Evolutionary conservation across 2,797 vertebrate species (phyloP).

Genomic region (Vireo griseus): DNA sequence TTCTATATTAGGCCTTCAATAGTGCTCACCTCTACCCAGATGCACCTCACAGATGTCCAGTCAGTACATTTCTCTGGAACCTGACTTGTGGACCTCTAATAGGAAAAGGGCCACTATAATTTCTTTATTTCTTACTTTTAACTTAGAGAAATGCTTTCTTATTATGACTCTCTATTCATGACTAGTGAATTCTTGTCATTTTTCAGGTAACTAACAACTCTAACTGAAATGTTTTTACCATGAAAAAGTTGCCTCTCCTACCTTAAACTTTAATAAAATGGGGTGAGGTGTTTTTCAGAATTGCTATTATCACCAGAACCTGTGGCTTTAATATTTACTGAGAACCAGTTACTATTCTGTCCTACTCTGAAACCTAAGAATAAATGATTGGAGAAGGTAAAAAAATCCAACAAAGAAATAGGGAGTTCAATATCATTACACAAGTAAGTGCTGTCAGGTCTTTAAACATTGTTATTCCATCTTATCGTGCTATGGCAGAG

Average conservation of each 20-base stretch:
- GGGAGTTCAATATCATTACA: fast-evolving
- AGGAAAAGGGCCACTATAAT: background rate
- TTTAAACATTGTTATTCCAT: background rate
- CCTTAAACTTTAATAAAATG: background rate
- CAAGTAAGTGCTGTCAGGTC: background rate
- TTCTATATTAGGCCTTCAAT: too few species aligned
- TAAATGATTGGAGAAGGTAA: background rate
- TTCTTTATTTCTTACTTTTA: background rate
- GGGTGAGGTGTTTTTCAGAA: fast-evolving
- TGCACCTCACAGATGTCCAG: background rate
- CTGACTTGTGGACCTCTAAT: background rate
- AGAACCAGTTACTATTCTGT: background rate
- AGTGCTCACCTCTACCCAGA: background rate
- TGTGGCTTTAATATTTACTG: background rate
- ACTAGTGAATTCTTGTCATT: background rate
- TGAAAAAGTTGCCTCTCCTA: background rate
- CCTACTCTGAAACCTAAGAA: background rate
- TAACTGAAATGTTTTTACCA: background rate
- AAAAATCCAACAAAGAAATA: background rate
- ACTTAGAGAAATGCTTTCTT: background rate
- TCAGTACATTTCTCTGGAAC: background rate
- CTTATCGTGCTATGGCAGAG: background rate
- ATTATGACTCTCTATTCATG: background rate
- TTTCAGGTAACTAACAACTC: background rate
- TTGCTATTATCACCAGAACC: background rate